Evolutionary conservation across 2,888 invertebrate species (phyloP), one percentile per base, ranked within the genome.

Genomic region (Leptinotarsa tumamoca): DNA sequence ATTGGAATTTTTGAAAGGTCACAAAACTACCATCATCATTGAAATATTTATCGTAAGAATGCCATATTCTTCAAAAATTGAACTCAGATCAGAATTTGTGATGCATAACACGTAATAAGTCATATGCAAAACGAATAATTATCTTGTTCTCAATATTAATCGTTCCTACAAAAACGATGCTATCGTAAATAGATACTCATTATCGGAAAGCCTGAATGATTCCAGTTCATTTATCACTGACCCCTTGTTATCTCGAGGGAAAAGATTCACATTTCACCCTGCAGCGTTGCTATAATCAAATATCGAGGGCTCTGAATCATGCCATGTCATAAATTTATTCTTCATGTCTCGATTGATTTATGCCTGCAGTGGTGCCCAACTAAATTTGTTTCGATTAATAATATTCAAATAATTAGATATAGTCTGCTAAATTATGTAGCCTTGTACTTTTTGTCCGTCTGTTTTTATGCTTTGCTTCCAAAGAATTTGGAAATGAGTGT

Each of bases 211-310:
- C 58, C 50, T 70, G 70, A 70, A 70, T 70, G 49, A 70, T 70
- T 70, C 4, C 23, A 49, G 70, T 70, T 70, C 68, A 78, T 78
- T 73, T 75, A 81, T 82, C 82, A 81, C 66, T 82, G 82, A 82
- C 82, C 82, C 82, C 75, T 79, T 76, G 72, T 75, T 77, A 78
- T 78, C 80, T 81, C 75, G 49, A 70, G 79, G 82, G 78, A 77
- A 80, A 71, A 77, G 76, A 75, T 78, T 78, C 79, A 80, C 79
- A 81, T 81, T 81, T 80, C 80, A 74, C 78, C 78, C 78, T 68
- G 71, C 75, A 75, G 63, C 73, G 72, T 63, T 68, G 76, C 56
- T 67, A 77, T 78, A 80, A 79, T 79, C 79, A 79, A 79, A 80
- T 79, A 79, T 74, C 67, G 68, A 68, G 67, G 54, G 71, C 76